A percentile compares a stretch with the other conserved stretches of the same genome.
These are phyloP conservation scores for Epistrophe grossulariae DNA, from an alignment of 2,888 invertebrate species.

Conservation along the genomic window DNA sequence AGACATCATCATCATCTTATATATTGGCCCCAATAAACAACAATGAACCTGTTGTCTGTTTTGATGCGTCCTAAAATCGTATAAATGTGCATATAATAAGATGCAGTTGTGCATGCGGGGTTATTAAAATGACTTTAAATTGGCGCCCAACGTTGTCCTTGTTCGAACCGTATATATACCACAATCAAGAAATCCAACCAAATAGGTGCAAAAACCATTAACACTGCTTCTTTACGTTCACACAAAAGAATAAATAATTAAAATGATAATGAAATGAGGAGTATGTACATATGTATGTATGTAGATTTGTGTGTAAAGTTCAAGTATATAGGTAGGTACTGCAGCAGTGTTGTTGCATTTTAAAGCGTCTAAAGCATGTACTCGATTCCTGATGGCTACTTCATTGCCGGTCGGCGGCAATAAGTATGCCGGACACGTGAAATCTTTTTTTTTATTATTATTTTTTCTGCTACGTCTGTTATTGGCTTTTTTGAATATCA, in stretches of 20 bases:
- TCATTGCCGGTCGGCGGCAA: constrained; percentile 32
- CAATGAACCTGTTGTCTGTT: constrained; percentile 34
- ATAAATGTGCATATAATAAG: not conserved
- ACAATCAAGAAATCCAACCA: constrained; percentile 35
- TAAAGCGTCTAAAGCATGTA: constrained; percentile 68
- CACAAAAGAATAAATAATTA: constrained; percentile 65
- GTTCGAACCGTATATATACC: constrained; percentile 32
- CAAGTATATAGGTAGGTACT: not conserved
- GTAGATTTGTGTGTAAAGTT: constrained; percentile 19
- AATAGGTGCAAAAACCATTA: constrained; percentile 43
- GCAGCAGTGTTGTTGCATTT: constrained; percentile 66
- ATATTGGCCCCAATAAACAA: constrained; percentile 67
- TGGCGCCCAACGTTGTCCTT: constrained; percentile 70
- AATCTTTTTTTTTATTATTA: constrained; percentile 46
- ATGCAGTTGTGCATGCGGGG: not conserved
- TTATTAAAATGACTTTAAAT: constrained; percentile 33
- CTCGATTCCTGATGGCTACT: constrained; percentile 58
- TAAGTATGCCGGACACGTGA: constrained; percentile 73
- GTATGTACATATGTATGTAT: not conserved
- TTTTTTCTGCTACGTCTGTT: constrained; percentile 32
- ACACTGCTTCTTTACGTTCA: constrained; percentile 27
- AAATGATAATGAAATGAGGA: constrained; percentile 69
- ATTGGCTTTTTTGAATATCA: constrained; percentile 66
- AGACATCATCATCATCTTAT: constrained; percentile 37
- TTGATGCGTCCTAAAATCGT: constrained; percentile 22